Evolutionary conservation across 1,140 invertebrate genomes (phyloP).

Genomic region (Pogonomyrmex californicus): DNA sequence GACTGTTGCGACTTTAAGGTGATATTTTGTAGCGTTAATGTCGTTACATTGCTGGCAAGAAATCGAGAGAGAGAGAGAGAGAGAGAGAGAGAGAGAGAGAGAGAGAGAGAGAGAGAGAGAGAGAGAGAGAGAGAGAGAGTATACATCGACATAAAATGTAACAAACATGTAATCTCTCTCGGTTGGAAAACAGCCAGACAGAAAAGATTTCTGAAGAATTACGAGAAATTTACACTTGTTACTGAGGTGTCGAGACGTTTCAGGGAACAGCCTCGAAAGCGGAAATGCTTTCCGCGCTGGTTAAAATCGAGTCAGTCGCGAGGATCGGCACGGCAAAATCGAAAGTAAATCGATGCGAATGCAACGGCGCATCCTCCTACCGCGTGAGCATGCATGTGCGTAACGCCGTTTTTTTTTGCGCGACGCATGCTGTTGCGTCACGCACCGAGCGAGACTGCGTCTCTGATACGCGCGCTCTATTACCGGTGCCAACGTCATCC

Average conservation of each 20-base stretch:
- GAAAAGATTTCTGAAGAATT: neutral
- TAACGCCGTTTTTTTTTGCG: neutral
- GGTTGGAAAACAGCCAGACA: neutral
- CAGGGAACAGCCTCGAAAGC: neutral
- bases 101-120: too few relatives aligned
- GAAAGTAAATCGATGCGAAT: neutral
- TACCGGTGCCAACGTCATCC: slow-evolving; percentile 49
- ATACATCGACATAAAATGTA: too few relatives aligned
- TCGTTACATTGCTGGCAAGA: neutral
- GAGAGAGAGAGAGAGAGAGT: too few relatives aligned
- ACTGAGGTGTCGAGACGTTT: neutral
- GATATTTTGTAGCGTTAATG: neutral
- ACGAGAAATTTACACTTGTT: neutral
- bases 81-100: too few relatives aligned
- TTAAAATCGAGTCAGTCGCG: neutral
- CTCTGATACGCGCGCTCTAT: slow-evolving; percentile 23
- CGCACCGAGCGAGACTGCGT: neutral
- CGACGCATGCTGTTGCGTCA: slow-evolving; percentile 8
- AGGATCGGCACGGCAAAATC: neutral
- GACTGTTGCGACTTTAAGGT: neutral
- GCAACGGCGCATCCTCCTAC: neutral
- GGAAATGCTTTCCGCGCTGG: neutral
- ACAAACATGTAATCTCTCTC: neutral
- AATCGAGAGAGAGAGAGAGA: neutral
- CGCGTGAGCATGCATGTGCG: neutral